Percentiles rank a stretch among this genome's conserved stretches.
Evolutionary conservation across 2,888 invertebrate species (phyloP).

Genomic region (Pilophorus perplexus): DNA sequence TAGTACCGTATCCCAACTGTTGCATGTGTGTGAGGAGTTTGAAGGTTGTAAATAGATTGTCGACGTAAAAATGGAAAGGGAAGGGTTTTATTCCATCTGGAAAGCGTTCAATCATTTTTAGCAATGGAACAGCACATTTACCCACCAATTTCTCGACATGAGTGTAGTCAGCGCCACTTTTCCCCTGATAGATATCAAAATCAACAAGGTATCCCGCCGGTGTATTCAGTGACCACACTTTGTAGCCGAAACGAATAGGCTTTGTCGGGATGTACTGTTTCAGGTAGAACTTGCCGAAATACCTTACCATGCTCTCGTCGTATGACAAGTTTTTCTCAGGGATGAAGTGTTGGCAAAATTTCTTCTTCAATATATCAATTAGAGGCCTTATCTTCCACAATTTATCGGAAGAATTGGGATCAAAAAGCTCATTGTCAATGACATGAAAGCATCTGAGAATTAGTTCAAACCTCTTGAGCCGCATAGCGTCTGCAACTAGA

Average conservation of each 20-base stretch:
- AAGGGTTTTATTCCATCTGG: constrained; percentile 41
- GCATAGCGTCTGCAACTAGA: too few species aligned
- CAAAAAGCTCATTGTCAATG: constrained; percentile 43
- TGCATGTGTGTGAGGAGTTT: constrained; percentile 47
- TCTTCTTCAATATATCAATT: constrained; percentile 25
- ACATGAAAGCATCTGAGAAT: constrained; percentile 44
- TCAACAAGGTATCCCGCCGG: constrained; percentile 36
- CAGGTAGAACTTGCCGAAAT: constrained; percentile 32
- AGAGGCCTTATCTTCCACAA: constrained; percentile 45
- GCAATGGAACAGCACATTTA: constrained; percentile 47
- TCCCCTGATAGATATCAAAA: constrained; percentile 48
- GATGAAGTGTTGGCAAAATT: constrained; percentile 38
- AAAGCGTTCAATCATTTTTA: constrained; percentile 47
- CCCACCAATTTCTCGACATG: constrained; percentile 48
- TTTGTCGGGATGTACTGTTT: constrained; percentile 48
- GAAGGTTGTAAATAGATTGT: constrained; percentile 49
- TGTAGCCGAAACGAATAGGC: constrained; percentile 49
- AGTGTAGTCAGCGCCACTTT: constrained; percentile 22
- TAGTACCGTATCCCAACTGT: constrained; percentile 46
- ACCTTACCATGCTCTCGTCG: constrained; percentile 38
- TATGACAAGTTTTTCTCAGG: constrained; percentile 37
- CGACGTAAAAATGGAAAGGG: constrained; percentile 48
- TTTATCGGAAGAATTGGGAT: constrained; percentile 41
- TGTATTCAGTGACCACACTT: constrained; percentile 48
- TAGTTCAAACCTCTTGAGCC: constrained; percentile 24